These are phyloP conservation scores for Troglohyphantes excavatus DNA, from an alignment of 2,888 invertebrate genomes.

Conservation along the genomic window DNA sequence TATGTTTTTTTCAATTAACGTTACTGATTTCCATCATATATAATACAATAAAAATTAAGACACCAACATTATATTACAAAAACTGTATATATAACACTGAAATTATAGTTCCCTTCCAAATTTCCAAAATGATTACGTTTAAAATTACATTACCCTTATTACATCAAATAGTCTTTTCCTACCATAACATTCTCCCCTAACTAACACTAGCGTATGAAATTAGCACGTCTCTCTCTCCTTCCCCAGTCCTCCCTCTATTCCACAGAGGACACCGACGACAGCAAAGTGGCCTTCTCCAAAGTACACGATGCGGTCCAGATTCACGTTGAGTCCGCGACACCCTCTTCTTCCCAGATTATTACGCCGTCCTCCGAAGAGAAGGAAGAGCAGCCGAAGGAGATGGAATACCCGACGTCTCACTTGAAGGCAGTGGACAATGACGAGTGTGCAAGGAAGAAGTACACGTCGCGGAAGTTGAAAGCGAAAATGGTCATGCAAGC, in stretches of 20 bases:
- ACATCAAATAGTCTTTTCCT: background rate
- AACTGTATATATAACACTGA: no score
- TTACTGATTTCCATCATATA: no score
- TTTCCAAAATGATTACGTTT: no score
- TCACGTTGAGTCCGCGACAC: conserved; percentile 54
- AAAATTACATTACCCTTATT: no score
- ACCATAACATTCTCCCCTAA: conserved; percentile 49
- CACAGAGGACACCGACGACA: conserved; percentile 35
- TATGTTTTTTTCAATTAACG: no score
- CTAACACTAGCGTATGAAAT: conserved; percentile 75
- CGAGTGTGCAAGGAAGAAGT: conserved; percentile 58
- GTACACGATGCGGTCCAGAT: conserved; percentile 35
- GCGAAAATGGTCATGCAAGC: conserved; percentile 77
- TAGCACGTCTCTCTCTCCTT: conserved; percentile 76
- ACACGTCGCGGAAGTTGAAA: conserved; percentile 62
- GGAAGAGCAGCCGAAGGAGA: background rate
- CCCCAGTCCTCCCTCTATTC: conserved; percentile 66
- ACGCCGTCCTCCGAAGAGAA: conserved; percentile 35
- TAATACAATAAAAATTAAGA: no score
- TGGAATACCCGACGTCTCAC: conserved; percentile 43
- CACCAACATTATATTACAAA: no score
- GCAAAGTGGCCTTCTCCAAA: background rate
- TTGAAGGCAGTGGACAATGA: conserved; percentile 64
- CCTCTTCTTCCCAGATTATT: conserved; percentile 54
- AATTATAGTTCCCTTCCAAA: no score